phyloP scores from a whole-genome alignment of 2,888 invertebrate genomes.

The Philonicus albiceps region DNA sequence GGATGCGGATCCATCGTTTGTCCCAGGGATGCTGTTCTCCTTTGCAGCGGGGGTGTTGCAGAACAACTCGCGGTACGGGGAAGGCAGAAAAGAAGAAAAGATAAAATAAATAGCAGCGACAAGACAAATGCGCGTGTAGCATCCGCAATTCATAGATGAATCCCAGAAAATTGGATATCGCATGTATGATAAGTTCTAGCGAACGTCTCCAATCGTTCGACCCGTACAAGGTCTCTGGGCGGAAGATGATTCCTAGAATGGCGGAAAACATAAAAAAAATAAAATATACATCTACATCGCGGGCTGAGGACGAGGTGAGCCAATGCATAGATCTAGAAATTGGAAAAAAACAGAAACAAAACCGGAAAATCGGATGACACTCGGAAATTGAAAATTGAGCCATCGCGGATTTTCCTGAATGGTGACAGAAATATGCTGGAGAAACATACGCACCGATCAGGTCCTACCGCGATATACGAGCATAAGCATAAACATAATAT shows the following conservation, averaged over 20 bases:
- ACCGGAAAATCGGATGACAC: slow-evolving; percentile 46
- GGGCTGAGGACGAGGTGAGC: slow-evolving; percentile 1
- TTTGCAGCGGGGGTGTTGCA: background rate
- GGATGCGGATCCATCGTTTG: slow-evolving; percentile 5
- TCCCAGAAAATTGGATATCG: slow-evolving; percentile 15
- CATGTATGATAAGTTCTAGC: slow-evolving; percentile 22
- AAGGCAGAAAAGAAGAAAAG: background rate
- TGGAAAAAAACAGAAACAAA: slow-evolving; percentile 18
- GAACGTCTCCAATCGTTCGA: background rate
- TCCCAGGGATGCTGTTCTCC: slow-evolving; percentile 15
- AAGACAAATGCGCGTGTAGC: slow-evolving; percentile 30
- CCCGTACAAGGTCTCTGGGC: background rate
- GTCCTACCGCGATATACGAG: background rate
- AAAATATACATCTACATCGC: background rate
- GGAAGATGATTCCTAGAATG: background rate
- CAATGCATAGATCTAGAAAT: slow-evolving; percentile 14
- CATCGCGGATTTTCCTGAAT: slow-evolving; percentile 46
- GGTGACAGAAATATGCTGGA: slow-evolving; percentile 31
- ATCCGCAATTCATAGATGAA: slow-evolving; percentile 21
- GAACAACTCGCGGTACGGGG: background rate
- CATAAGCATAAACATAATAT: background rate
- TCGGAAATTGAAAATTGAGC: slow-evolving; percentile 50
- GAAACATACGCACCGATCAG: background rate
- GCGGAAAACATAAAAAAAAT: background rate
- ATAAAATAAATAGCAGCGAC: slow-evolving; percentile 21